Base-by-base conservation (phyloP, 2,113 vertebrate species). In the Tapirus terrestris region DNA sequence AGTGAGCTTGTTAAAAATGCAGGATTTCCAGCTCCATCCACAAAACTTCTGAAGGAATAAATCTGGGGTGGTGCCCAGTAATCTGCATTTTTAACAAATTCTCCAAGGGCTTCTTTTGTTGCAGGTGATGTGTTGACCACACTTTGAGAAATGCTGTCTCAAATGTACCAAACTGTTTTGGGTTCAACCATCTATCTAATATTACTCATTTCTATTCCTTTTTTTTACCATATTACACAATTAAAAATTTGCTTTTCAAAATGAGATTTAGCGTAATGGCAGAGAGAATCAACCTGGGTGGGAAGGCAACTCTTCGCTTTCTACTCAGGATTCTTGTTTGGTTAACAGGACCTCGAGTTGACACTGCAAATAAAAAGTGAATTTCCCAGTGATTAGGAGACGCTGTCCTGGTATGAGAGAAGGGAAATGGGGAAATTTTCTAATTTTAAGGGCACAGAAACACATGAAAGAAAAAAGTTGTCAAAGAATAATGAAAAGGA, bases 211-310 rank as follows among this genome's bases (percentile, higher is more conserved):
- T 90, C 65, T 92, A 7, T 65, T 83, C 87, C 45, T 72, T 70
- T 70, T 58, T 48, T 18, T 80, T 18, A 33, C 21, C 25, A 29
- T 94, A 56, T 81, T 29, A 56, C 6, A 81, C 17, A 43, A 72
- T 58, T 58, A 58, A 70, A 81, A 90, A 67, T 17, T 65, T 53
- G 4, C 53, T 94, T 96, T 95, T 76, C 51, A n/a, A 84, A 89
- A 63, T 80, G 25, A 75, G 25, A 39, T 56, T 4, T 45, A 82
- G 36, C 65, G 36, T 20, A 48, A 13, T n/a, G 51, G 60, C 27
- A 45, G 79, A 36, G 21, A 76, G 23, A 6, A 72, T 51, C 29
- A 23, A 43, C 12, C 27, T 18, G 53, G 20, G 36, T 6, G 6
- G 27, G 16, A 75, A 39, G 33, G 25, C 5, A 27, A n/a, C 23